phyloP scores from a whole-genome alignment of 2,113 vertebrate genomes.

The Oophaga pumilio region DNA sequence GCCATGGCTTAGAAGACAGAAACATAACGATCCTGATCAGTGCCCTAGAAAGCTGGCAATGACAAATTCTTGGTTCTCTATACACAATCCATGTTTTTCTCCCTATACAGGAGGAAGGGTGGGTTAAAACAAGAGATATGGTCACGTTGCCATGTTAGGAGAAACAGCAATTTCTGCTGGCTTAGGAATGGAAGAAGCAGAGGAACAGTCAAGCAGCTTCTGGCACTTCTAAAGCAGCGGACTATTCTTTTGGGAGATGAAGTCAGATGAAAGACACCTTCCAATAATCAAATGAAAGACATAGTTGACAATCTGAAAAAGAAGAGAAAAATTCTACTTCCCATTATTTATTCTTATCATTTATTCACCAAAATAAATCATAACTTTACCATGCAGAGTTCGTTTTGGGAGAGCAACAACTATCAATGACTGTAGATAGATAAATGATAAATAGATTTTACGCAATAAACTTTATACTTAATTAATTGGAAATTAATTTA shows the following conservation, averaged over 20 bases:
- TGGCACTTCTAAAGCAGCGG: conserved; percentile 25
- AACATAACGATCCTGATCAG: conserved; percentile 14
- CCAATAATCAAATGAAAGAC: conserved; percentile 32
- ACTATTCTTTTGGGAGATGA: conserved; percentile 29
- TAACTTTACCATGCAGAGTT: background rate
- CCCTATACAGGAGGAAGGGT: conserved; percentile 1
- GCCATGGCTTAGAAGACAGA: conserved; percentile 33
- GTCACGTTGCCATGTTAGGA: conserved; percentile 23
- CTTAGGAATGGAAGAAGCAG: conserved; percentile 13
- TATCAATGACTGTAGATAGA: background rate
- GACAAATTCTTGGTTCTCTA: background rate
- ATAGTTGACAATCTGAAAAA: background rate
- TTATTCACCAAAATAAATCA: background rate
- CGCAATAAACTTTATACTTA: too few relatives aligned
- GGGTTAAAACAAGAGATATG: conserved; percentile 8
- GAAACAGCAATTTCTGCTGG: conserved; percentile 21
- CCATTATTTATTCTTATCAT: background rate
- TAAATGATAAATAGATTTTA: background rate
- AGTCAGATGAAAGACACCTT: conserved; percentile 44
- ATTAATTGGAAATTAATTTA: too few relatives aligned
- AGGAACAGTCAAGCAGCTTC: conserved; percentile 27
- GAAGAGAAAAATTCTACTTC: background rate
- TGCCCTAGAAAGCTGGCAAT: conserved; percentile 18
- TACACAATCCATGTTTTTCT: background rate
- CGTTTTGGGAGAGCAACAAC: background rate